Percentiles rank a stretch among this genome's conserved stretches.
These are phyloP conservation scores for Pseudanteris insignis DNA, from an alignment of 2,888 invertebrate genomes.

Conservation along the genomic window DNA sequence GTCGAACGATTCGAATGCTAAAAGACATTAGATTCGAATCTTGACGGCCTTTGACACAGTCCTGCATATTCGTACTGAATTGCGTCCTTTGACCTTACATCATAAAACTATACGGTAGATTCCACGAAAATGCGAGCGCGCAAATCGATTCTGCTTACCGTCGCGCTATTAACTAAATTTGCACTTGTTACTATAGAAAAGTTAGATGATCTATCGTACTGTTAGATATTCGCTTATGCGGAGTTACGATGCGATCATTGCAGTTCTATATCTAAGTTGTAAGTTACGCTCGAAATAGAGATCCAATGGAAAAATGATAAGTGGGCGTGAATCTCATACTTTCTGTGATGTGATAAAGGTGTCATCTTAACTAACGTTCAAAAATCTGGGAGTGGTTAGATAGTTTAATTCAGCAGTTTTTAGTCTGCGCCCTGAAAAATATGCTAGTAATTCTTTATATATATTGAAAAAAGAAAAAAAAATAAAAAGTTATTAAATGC, in stretches of 20 bases:
- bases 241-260: slow-evolving; percentile 15
- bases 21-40: slow-evolving; percentile 31
- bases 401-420: too few relatives aligned
- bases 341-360: neutral
- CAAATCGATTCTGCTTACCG: slow-evolving; percentile 11
- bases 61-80: slow-evolving; percentile 6
- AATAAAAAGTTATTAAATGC: too few relatives aligned
- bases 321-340: slow-evolving; percentile 1
- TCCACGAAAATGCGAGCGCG: too few relatives aligned
- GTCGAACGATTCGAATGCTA: slow-evolving; percentile 22
- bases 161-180: slow-evolving; percentile 2
- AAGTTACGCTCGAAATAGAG: slow-evolving; percentile 4
- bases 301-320: slow-evolving; percentile 7
- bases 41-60: slow-evolving; percentile 21
- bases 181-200: slow-evolving; percentile 3
- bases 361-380: too few relatives aligned
- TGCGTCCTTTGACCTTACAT: slow-evolving; percentile 7
- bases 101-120: neutral
- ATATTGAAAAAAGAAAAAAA: too few relatives aligned
- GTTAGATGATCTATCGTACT: slow-evolving; percentile 3
- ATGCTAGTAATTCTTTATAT: too few relatives aligned
- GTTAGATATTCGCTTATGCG: slow-evolving; percentile 14
- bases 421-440: too few relatives aligned
- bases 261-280: neutral
- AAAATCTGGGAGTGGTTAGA: too few relatives aligned